A percentile compares a stretch with the other conserved stretches of the same genome.
phyloP scores from a whole-genome alignment of 2,888 invertebrate genomes.

The Horisme vitalbata region DNA sequence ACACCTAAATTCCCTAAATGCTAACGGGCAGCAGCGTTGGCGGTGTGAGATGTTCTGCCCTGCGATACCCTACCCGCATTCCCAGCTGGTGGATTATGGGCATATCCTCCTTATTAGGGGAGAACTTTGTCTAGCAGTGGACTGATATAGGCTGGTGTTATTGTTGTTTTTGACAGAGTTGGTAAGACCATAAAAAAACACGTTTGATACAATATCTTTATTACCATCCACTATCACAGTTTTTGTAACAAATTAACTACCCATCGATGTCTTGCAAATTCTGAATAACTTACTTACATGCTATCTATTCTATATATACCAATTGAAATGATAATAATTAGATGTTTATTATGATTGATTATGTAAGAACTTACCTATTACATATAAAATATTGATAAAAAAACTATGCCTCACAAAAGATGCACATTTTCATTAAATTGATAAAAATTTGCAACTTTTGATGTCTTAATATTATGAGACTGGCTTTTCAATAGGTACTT shows the following conservation, averaged over 20 bases:
- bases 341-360: background rate
- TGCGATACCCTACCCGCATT: no score
- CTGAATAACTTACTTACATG: slow-evolving; percentile 19
- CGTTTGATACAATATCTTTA: slow-evolving; percentile 12
- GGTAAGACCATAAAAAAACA: background rate
- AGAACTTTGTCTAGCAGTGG: no score
- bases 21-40: no score
- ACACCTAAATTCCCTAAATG: no score
- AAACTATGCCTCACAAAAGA: slow-evolving; percentile 39
- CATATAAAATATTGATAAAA: no score
- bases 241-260: slow-evolving; percentile 36
- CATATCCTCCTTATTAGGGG: no score
- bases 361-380: no score
- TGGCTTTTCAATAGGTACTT: no score
- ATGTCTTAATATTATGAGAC: background rate
- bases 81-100: no score
- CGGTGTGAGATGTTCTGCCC: no score
- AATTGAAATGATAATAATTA: background rate
- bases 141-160: no score
- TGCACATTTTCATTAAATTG: slow-evolving; percentile 57
- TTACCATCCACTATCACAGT: slow-evolving; percentile 33
- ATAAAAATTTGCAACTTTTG: slow-evolving; percentile 61
- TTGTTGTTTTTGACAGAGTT: no score
- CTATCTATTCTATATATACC: slow-evolving; percentile 1
- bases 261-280: slow-evolving; percentile 27